Conservation (phyloP, 2,113 vertebrate genomes). For the Pseudopodoces humilis region DNA sequence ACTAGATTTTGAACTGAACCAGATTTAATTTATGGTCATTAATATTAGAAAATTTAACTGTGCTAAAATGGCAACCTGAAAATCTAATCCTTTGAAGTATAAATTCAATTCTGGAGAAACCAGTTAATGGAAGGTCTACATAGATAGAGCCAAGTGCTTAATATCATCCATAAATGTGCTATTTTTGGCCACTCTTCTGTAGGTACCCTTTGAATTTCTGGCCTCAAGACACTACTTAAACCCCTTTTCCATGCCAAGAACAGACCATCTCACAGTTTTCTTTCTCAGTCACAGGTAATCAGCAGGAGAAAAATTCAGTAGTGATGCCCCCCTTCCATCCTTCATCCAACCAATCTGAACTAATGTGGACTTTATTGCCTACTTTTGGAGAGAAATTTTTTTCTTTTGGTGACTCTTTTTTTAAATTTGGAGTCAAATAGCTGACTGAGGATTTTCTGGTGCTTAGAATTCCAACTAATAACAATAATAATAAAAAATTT, state of each 20-base stretch:
- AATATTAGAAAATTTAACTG: constrained; percentile 42
- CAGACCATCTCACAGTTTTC: neutral
- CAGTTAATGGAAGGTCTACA: neutral
- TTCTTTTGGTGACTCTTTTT: neutral
- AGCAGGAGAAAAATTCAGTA: neutral
- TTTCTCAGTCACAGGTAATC: neutral
- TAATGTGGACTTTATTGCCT: neutral
- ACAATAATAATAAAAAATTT: too few relatives aligned
- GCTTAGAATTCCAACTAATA: neutral
- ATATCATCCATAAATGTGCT: neutral
- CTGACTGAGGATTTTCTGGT: neutral
- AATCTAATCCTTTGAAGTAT: constrained; percentile 18
- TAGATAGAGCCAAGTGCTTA: neutral
- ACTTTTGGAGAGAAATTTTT: neutral
- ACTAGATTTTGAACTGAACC: neutral
- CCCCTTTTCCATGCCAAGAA: neutral
- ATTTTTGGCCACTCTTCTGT: neutral
- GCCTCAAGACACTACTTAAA: neutral
- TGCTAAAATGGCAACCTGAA: constrained; percentile 29
- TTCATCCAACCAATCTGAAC: neutral
- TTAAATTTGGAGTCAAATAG: neutral
- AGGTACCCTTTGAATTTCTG: neutral
- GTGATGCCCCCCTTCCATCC: accelerated
- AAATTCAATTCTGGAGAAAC: constrained; percentile 5
- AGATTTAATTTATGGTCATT: constrained; percentile 46